Conservation (phyloP, 2,113 vertebrate species). For the Oreocharis arfaki region DNA sequence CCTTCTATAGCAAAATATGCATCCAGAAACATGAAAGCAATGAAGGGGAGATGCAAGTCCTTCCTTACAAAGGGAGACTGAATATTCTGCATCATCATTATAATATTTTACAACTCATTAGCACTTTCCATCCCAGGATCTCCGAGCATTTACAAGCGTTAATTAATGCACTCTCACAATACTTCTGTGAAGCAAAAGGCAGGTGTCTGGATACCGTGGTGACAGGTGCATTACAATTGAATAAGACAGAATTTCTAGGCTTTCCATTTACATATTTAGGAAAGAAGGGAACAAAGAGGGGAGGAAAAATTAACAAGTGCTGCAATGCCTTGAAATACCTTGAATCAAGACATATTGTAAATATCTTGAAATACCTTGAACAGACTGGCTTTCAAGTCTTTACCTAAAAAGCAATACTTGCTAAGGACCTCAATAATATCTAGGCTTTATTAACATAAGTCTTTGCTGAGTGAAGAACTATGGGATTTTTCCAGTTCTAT, state of each 20-base stretch:
- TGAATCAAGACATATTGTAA: neutral
- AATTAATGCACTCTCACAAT: constrained; percentile 54
- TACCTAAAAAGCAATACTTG: neutral
- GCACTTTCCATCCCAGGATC: constrained; percentile 32
- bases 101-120: constrained; percentile 56
- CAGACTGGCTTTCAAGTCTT: neutral
- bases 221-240: constrained; percentile 26
- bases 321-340: constrained; percentile 18
- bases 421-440: neutral
- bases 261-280: constrained; percentile 23
- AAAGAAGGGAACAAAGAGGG: neutral
- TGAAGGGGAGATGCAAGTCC: neutral
- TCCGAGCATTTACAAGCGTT: neutral
- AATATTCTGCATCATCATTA: constrained; percentile 38
- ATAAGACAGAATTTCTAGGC: neutral
- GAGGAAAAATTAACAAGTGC: neutral
- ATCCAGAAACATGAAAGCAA: neutral
- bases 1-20: neutral
- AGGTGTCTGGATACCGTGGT: constrained; percentile 32
- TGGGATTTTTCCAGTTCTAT: neutral
- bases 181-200: neutral
- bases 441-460: neutral
- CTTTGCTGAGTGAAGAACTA: neutral
- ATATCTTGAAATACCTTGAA: neutral
- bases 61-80: neutral